These are phyloP conservation scores for Montipora capitata DNA, from an alignment of 92 coral and sea anemone species.

Conservation along the genomic window DNA sequence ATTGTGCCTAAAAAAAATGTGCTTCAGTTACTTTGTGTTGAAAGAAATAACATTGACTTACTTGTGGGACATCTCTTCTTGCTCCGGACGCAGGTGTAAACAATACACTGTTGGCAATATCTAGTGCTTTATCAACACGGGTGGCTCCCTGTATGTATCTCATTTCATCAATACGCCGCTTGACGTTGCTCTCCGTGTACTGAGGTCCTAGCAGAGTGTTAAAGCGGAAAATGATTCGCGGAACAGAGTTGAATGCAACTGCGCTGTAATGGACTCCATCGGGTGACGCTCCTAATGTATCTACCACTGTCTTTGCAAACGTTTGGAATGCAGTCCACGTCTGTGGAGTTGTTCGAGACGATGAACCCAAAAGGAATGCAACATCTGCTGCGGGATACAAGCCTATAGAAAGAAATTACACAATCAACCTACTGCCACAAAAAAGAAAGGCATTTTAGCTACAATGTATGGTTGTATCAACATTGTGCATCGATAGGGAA, in stretches of 20 bases:
- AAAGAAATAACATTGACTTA: slow-evolving; percentile 6
- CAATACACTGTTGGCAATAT: slow-evolving; percentile 57
- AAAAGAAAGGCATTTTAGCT: no score
- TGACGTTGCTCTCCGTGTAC: slow-evolving; percentile 71
- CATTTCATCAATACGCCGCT: slow-evolving; percentile 70
- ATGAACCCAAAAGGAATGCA: slow-evolving; percentile 76
- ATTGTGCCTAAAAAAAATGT: no score
- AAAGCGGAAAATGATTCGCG: slow-evolving; percentile 71
- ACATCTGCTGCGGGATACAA: slow-evolving; percentile 75
- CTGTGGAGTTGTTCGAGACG: slow-evolving; percentile 63
- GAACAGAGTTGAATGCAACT: slow-evolving; percentile 65
- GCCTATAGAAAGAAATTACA: slow-evolving; percentile 11
- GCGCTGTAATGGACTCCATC: slow-evolving; percentile 80
- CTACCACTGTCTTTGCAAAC: slow-evolving; percentile 77
- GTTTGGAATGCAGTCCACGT: slow-evolving; percentile 75
- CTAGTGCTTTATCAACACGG: slow-evolving; percentile 68
- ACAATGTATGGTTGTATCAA: not conserved
- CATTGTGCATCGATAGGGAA: not conserved
- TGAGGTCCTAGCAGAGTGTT: slow-evolving; percentile 64
- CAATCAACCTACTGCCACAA: no score
- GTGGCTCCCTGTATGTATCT: slow-evolving; percentile 51
- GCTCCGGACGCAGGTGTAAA: slow-evolving; percentile 69
- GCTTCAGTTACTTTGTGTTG: no score
- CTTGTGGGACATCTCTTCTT: slow-evolving; percentile 69
- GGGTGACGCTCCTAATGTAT: slow-evolving; percentile 64